phyloP scores from a whole-genome alignment of 2,113 vertebrate genomes.

The Dolichallabes microphthalmus region DNA sequence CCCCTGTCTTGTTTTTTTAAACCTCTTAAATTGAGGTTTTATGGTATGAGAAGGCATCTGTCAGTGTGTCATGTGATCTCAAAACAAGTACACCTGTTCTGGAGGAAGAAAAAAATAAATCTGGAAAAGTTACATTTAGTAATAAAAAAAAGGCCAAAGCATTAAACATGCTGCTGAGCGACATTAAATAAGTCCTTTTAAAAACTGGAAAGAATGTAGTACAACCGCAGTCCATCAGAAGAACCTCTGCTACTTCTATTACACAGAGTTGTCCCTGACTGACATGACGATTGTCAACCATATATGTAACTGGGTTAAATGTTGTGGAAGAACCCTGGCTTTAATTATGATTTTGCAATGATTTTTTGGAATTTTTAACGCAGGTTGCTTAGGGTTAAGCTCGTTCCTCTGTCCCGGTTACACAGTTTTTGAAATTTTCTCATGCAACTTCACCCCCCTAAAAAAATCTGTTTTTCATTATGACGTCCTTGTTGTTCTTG shows the following conservation, averaged over 20 bases:
- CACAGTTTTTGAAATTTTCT: neutral
- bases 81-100: neutral
- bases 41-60: neutral
- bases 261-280: too few relatives aligned
- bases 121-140: neutral
- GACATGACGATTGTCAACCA: neutral
- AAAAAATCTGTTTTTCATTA: neutral
- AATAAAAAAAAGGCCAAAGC: neutral
- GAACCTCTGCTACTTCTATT: neutral
- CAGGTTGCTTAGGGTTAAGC: neutral
- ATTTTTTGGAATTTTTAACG: neutral
- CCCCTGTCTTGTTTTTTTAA: too few relatives aligned
- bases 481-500: conserved; percentile 3
- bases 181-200: neutral
- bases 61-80: neutral
- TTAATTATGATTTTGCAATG: neutral
- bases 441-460: neutral
- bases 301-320: neutral
- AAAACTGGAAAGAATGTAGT: neutral
- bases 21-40: neutral
- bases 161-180: neutral
- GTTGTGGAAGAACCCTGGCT: neutral
- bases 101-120: neutral
- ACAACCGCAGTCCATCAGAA: neutral
- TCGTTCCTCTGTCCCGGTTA: neutral